Evolutionary conservation across 2,113 vertebrate species (phyloP).

Genomic region (Vicugna pacos): DNA sequence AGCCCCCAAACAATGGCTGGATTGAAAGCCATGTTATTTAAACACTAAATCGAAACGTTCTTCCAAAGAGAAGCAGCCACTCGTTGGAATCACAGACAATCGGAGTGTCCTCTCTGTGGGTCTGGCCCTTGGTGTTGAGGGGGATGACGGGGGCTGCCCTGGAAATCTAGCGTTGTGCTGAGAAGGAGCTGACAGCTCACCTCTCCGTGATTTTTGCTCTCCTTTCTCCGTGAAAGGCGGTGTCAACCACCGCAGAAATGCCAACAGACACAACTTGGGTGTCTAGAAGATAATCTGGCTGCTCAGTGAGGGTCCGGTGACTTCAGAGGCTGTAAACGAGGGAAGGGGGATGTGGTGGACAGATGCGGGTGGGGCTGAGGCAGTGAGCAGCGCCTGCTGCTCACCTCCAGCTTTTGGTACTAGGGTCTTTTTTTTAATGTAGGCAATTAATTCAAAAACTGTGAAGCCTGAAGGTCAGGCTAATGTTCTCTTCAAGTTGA

Average conservation of each 20-base stretch:
- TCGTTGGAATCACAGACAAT: background rate
- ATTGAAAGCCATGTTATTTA: background rate
- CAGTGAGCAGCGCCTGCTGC: no score
- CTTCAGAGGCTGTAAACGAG: background rate
- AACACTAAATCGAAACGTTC: slow-evolving; percentile 26
- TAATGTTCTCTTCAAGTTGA: background rate
- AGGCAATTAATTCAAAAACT: background rate
- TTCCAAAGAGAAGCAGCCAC: slow-evolving; percentile 12
- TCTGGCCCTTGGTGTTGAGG: fast-evolving
- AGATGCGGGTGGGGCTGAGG: background rate
- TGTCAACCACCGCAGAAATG: background rate
- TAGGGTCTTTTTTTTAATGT: background rate
- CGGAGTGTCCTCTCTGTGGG: fast-evolving
- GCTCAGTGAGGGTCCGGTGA: background rate
- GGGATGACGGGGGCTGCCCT: fast-evolving
- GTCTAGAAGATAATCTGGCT: background rate
- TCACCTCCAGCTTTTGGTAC: background rate
- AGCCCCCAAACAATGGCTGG: background rate
- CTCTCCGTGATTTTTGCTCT: background rate
- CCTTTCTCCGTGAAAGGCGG: background rate
- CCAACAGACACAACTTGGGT: background rate
- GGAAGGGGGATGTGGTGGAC: fast-evolving
- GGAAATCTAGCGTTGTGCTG: background rate
- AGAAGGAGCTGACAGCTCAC: background rate
- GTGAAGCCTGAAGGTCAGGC: background rate